These are phyloP conservation scores for Syngnathus acus DNA, from an alignment of 2,797 vertebrate genomes.

Conservation along the genomic window DNA sequence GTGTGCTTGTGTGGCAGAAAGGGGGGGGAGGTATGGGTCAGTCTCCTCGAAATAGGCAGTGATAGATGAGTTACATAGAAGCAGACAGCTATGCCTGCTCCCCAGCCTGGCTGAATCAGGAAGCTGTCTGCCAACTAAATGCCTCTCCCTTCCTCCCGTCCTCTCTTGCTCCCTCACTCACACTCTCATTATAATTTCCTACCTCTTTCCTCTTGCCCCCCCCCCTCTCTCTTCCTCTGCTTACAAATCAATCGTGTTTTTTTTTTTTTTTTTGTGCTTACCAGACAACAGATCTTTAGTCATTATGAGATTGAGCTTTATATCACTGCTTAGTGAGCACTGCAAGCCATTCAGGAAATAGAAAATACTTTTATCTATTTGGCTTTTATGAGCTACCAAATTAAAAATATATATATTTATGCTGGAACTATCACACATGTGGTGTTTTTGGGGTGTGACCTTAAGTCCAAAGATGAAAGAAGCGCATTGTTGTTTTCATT, in stretches of 20 bases:
- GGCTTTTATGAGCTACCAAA: too few relatives aligned
- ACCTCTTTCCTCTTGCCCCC: constrained; percentile 41
- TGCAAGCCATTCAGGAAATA: constrained; percentile 46
- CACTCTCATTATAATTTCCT: constrained; percentile 60
- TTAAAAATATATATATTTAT: constrained; percentile 11
- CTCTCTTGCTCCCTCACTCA: constrained; percentile 28
- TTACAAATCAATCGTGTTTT: constrained; percentile 56
- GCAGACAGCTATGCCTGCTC: constrained; percentile 67
- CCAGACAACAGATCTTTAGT: constrained; percentile 69
- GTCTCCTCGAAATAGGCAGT: constrained; percentile 67
- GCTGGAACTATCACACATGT: neutral
- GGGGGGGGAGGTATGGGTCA: constrained; percentile 41
- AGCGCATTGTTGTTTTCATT: constrained; percentile 1
- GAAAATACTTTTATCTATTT: constrained; percentile 13
- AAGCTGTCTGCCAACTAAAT: constrained; percentile 69
- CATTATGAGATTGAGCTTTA: constrained; percentile 66
- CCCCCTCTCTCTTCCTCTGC: constrained; percentile 51
- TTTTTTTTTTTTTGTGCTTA: constrained; percentile 65
- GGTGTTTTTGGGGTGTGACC: neutral
- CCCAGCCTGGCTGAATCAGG: constrained; percentile 71
- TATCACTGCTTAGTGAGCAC: constrained; percentile 67
- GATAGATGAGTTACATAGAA: constrained; percentile 73
- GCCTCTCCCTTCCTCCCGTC: constrained; percentile 37
- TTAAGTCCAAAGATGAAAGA: neutral
- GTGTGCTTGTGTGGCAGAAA: constrained; percentile 14